A percentile compares a stretch with the other conserved stretches of the same genome.
These are phyloP conservation scores for Megalonaias nervosa DNA, from an alignment of 1,140 invertebrate species.

Conservation along the genomic window DNA sequence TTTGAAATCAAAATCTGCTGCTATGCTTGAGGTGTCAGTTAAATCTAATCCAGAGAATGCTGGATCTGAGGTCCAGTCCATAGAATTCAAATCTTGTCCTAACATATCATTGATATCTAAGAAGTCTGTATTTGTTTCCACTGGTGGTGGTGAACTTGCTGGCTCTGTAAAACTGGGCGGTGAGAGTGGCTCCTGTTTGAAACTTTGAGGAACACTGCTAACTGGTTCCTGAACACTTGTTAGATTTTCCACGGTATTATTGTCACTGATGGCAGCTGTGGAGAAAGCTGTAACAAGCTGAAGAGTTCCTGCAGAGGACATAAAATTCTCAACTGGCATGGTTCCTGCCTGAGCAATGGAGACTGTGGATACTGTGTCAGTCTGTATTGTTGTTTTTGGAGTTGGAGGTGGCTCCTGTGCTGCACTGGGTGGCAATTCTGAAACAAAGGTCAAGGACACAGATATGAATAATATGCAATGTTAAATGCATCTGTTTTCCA, in stretches of 20 bases:
- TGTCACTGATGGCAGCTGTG: constrained; percentile 9
- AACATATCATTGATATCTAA: constrained; percentile 63
- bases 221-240: background rate
- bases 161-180: background rate
- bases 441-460: constrained; percentile 37
- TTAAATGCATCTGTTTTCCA: too few relatives aligned
- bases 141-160: constrained; percentile 7
- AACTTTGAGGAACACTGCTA: background rate
- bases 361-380: constrained; percentile 35
- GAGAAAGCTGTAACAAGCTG: constrained; percentile 6
- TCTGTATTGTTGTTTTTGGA: constrained; percentile 74
- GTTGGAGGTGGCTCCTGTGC: constrained; percentile 82
- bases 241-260: background rate
- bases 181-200: too few relatives aligned
- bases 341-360: constrained; percentile 14
- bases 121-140: constrained; percentile 33
- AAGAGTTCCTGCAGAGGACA: too few relatives aligned
- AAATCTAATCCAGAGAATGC: constrained; percentile 54
- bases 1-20: constrained; percentile 39
- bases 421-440: constrained; percentile 89
- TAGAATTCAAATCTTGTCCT: constrained; percentile 56
- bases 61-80: constrained; percentile 65
- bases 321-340: background rate
- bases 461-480: background rate
- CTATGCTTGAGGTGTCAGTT: constrained; percentile 41